Base-by-base conservation (phyloP, 2,797 vertebrate species). In the Schizothorax lantsangensis region DNA sequence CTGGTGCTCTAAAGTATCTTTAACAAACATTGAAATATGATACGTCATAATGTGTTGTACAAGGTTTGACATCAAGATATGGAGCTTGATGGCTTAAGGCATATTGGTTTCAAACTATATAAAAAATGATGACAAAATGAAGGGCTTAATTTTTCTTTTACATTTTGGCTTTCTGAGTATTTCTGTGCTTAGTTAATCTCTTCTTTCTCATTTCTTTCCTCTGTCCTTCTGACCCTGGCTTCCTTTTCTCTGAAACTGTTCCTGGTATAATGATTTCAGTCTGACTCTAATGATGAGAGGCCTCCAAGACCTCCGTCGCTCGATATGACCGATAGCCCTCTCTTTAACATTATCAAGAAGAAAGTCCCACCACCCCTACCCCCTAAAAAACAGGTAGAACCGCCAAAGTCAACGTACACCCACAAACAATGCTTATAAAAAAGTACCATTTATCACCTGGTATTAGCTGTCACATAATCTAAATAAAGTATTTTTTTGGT, bases 381-480 rank as follows among this genome's bases (percentile, higher is more conserved):
- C 87, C 93, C 94, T 84, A 95, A 96, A 94, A 95, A 91, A 91
- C 97, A 99, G 98, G 97, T 99, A 97, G 91, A 95, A 89, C 23
- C 47, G n/a, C 2, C 40, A 79, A 59, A 71, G 36, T 66, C 10
- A 92, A 88, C 83, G 45, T 83, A 88, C 86, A 80, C 69, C 33
- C 86, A 81, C 57, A 10, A 21, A 40, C 45, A 66, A 64, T 64
- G 30, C 26, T 64, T 64, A 6, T 6, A 62, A 40, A 21, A 45
- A 47, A 38, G 21, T 17, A 26, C 1, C 2, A 33, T 33, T 33
- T 33, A 77, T 19, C 49, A 52, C 17, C 33, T 75, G 73, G 1
- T 11, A 62, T 30, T 66, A 14, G 10, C 30, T 43, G 4, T 36
- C 7, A 84, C 4, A 49, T 74, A 9, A 26, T 4, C 40, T 73